Percentiles rank a stretch among this genome's conserved stretches.
Evolutionary conservation across 2,113 vertebrate genomes (phyloP).

Genomic region (Rissa tridactyla): DNA sequence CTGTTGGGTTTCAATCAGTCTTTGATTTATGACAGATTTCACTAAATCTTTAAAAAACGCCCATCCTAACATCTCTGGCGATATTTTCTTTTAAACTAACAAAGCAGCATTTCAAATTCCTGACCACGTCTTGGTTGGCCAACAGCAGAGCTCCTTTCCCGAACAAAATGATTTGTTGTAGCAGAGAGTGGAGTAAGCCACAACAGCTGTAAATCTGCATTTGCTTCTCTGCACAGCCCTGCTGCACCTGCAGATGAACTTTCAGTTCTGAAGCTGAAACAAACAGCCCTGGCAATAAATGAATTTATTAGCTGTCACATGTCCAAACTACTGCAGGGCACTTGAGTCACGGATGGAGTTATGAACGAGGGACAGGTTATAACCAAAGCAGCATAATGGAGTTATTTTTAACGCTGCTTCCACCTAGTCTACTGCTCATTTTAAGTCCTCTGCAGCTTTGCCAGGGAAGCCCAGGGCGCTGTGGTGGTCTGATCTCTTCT

Average conservation of each 20-base stretch:
- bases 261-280: slow-evolving; percentile 44
- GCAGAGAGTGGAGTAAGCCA: neutral
- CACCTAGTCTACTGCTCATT: neutral
- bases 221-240: slow-evolving; percentile 10
- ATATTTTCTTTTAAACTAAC: slow-evolving; percentile 44
- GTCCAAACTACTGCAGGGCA: slow-evolving; percentile 32
- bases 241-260: slow-evolving; percentile 62
- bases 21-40: slow-evolving; percentile 43
- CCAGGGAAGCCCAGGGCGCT: neutral
- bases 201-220: slow-evolving; percentile 62
- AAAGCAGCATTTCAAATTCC: slow-evolving; percentile 39
- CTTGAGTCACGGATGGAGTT: neutral
- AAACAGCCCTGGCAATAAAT: slow-evolving; percentile 35
- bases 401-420: slow-evolving; percentile 13
- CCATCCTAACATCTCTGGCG: neutral
- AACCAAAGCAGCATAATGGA: slow-evolving; percentile 1
- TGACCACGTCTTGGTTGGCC: neutral
- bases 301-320: slow-evolving; percentile 46
- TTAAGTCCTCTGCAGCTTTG: neutral
- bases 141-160: slow-evolving; percentile 23
- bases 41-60: neutral
- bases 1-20: neutral
- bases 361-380: neutral
- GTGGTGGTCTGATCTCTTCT: neutral
- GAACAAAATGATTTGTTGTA: slow-evolving; percentile 56